A percentile compares a stretch with the other conserved stretches of the same genome.
These are phyloP conservation scores for Drosophila incognita DNA, from an alignment of 2,888 invertebrate genomes.

Conservation along the genomic window DNA sequence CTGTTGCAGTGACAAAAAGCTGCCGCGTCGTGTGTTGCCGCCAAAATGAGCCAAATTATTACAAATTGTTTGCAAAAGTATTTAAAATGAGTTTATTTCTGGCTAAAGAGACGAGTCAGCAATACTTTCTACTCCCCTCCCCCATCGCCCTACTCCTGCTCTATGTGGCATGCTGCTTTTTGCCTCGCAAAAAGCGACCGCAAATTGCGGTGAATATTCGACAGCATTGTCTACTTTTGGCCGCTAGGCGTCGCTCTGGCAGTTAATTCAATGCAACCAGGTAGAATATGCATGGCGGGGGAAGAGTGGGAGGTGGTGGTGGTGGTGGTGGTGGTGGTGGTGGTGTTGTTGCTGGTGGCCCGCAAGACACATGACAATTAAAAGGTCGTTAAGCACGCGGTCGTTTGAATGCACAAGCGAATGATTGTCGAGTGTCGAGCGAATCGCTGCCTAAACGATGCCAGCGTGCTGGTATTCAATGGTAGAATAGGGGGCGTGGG, in stretches of 20 bases:
- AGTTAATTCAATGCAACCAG: constrained; percentile 45
- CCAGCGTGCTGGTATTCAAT: background rate
- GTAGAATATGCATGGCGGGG: background rate
- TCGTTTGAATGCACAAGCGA: constrained; percentile 52
- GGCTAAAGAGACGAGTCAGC: constrained; percentile 31
- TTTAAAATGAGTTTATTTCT: constrained; percentile 79
- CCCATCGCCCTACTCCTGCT: background rate
- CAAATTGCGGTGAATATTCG: constrained; percentile 51
- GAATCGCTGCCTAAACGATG: background rate
- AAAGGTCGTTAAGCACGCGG: constrained; percentile 71
- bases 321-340: too few species aligned
- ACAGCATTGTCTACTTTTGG: constrained; percentile 43
- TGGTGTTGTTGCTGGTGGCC: too few species aligned
- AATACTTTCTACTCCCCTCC: background rate
- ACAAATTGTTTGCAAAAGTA: constrained; percentile 79
- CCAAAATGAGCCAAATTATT: constrained; percentile 78
- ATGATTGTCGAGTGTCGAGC: constrained; percentile 7
- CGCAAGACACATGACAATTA: constrained; percentile 68
- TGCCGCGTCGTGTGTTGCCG: constrained; percentile 43
- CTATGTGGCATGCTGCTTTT: background rate
- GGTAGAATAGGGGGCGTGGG: background rate
- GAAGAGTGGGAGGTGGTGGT: background rate
- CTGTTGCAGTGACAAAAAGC: constrained; percentile 59
- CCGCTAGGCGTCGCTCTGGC: constrained; percentile 38
- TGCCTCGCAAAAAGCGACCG: constrained; percentile 8